Base-by-base conservation (phyloP, 2,113 vertebrate genomes). In the Rhea americana region DNA sequence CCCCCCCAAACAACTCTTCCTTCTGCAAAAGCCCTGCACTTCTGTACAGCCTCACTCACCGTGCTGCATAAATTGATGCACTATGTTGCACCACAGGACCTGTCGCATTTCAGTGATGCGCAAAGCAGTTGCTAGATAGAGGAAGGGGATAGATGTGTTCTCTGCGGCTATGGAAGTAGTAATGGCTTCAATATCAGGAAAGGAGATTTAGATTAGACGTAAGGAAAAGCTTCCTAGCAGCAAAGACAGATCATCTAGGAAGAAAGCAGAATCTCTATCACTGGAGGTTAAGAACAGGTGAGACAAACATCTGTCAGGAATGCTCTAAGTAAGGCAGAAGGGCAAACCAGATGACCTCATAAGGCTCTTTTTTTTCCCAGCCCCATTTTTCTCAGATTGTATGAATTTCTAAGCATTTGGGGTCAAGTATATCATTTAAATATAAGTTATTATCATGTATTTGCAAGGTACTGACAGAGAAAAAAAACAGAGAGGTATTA, bases 301-400 rank as follows among this genome's bases (percentile, higher is more conserved):
- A 96, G 89, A 89, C 83, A 93, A 95, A 96, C 89, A 95, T 92
- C 93, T 95, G 95, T 90, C 95, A 94, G 88, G 47, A 81, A 65
- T 26, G 51, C 86, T 90, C 20, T 67, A 96, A 96, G 70, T 72
- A 94, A 81, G 70, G 83, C 90, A 94, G 81, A 86, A 96, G 91
- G 81, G 95, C 74, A 89, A 84, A 94, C 91, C 89, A 95, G 95
- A 94, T 94, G 95, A 96, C 93, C 93, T 93, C 41, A 20, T 72
- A 92, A 92, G 84, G 73, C 70, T 83, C 12, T 39, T 51, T 82
- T 62, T 24, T 62, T 24, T 14, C 53, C 16, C 80, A 81, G 41
- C 6, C 45, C 90, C 92, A 14, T 95, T 96, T 93, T 95, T 90
- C 89, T 82, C 58, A 79, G 77, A 87, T 84, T 84, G 73, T 93